These are phyloP conservation scores for Rhinichthys klamathensis DNA, from an alignment of 2,113 vertebrate genomes.

Conservation along the genomic window DNA sequence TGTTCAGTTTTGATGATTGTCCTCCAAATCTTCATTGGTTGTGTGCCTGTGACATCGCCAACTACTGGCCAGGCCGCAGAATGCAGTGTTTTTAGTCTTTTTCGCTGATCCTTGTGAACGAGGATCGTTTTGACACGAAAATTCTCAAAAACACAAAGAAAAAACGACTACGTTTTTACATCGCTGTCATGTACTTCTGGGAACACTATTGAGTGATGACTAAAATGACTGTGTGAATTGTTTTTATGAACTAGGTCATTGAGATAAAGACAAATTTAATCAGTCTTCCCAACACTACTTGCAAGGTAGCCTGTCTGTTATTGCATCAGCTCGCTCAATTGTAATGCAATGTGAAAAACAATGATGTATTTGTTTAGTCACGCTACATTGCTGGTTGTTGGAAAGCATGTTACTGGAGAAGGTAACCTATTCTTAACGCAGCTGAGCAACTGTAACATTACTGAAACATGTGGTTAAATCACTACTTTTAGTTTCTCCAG, in stretches of 20 bases:
- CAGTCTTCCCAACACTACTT: background rate
- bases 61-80: too few species aligned
- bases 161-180: too few species aligned
- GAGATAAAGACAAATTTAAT: background rate
- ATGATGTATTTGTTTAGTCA: conserved; percentile 1
- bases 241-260: background rate
- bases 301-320: background rate
- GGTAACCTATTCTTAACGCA: background rate
- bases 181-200: background rate
- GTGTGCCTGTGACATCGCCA: too few species aligned
- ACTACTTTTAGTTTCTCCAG: background rate
- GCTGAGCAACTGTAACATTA: background rate
- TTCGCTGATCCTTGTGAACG: too few species aligned
- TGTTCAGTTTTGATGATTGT: too few species aligned
- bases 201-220: background rate
- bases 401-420: background rate
- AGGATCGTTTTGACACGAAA: too few species aligned
- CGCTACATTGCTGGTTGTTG: background rate
- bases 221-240: background rate
- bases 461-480: background rate
- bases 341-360: background rate
- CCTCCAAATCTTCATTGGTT: too few species aligned
- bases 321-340: background rate
- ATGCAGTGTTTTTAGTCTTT: too few species aligned
- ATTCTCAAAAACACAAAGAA: too few species aligned